phyloP scores from a whole-genome alignment of 2,113 vertebrate genomes.

The Pholis gunnellus region DNA sequence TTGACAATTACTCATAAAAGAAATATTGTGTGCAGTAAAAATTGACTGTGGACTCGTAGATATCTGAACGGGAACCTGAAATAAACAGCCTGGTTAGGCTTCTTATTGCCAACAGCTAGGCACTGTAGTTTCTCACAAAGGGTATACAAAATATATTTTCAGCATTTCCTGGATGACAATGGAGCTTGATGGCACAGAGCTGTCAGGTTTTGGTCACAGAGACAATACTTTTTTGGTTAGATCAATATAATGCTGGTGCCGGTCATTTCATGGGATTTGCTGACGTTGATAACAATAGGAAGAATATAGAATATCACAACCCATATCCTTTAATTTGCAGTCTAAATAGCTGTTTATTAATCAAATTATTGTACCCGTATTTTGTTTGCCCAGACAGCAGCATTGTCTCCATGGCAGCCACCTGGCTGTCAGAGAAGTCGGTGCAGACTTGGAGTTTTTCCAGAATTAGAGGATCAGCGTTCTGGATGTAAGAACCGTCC shows the following conservation, averaged over 20 bases:
- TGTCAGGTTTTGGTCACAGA: background rate
- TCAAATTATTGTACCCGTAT: conserved; percentile 55
- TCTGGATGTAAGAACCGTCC: conserved; percentile 66
- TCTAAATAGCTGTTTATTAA: background rate
- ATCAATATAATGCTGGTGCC: background rate
- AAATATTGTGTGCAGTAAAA: too few relatives aligned
- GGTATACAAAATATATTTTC: background rate
- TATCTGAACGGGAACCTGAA: too few relatives aligned
- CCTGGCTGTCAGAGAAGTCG: conserved; percentile 67
- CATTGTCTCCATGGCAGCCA: conserved; percentile 58
- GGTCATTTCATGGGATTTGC: background rate
- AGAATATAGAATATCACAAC: background rate
- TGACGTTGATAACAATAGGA: background rate
- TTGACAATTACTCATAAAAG: too few relatives aligned
- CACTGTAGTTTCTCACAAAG: background rate
- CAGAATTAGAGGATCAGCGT: conserved; percentile 73
- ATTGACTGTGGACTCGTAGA: too few relatives aligned
- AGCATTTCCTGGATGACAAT: background rate
- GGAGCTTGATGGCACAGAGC: background rate
- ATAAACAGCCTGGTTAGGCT: too few relatives aligned
- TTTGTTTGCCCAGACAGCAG: conserved; percentile 68
- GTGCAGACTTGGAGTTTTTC: conserved; percentile 77
- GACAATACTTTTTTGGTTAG: background rate
- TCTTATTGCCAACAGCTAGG: background rate
- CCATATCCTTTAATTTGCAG: background rate